phyloP scores from a whole-genome alignment of 2,113 vertebrate species.

The Triplophysa rosa region DNA sequence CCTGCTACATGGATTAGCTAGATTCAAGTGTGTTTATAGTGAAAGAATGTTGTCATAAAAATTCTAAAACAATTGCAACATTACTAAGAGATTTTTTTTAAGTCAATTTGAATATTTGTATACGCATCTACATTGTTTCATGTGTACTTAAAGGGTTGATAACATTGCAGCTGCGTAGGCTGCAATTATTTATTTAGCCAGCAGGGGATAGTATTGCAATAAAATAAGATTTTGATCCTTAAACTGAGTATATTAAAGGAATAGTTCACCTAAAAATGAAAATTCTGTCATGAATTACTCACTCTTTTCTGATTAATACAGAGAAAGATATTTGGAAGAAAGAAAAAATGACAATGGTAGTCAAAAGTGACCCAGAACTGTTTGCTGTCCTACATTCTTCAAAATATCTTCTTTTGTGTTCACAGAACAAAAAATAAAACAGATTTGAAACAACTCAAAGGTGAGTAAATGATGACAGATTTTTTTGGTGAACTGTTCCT shows the following conservation, averaged over 20 bases:
- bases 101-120: not conserved
- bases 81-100: not conserved
- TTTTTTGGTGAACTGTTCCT: no score
- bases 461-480: no score
- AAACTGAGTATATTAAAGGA: not conserved
- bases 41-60: not conserved
- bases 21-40: not conserved
- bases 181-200: slow-evolving; percentile 32
- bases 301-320: no score
- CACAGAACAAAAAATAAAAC: no score
- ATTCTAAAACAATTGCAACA: not conserved
- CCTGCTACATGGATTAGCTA: slow-evolving; percentile 9
- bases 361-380: no score
- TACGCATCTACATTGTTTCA: not conserved
- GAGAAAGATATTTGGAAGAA: no score
- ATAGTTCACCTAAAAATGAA: no score
- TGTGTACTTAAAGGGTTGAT: not conserved
- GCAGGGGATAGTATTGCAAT: slow-evolving; percentile 35
- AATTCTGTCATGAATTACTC: no score
- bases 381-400: no score
- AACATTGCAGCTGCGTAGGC: not conserved
- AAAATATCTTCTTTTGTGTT: no score
- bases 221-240: not conserved
- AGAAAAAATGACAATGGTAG: no score
- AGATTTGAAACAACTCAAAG: no score